Percentiles rank a stretch among this genome's conserved stretches.
These are phyloP conservation scores for Adoxophyes honmai DNA, from an alignment of 1,140 invertebrate species.

Conservation along the genomic window DNA sequence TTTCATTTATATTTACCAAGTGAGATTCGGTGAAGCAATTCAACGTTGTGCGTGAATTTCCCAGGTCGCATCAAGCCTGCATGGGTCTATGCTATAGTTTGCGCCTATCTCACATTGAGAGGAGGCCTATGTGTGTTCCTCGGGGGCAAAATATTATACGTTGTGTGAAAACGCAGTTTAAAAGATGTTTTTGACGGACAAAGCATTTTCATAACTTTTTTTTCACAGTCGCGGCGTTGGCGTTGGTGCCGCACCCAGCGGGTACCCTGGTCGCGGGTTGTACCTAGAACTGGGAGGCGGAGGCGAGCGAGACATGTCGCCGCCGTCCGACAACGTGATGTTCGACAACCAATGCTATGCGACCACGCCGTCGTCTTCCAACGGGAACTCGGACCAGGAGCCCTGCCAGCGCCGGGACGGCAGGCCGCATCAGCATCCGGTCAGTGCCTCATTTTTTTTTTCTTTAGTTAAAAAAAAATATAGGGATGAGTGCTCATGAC, in stretches of 20 bases:
- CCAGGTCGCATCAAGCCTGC: too few relatives aligned
- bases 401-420: conserved; percentile 79
- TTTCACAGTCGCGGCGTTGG: conserved; percentile 54
- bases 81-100: too few relatives aligned
- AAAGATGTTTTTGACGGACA: conserved; percentile 17
- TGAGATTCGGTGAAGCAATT: too few relatives aligned
- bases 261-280: conserved; percentile 81
- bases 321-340: conserved; percentile 93
- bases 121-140: too few relatives aligned
- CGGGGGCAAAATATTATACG: too few relatives aligned
- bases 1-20: too few relatives aligned
- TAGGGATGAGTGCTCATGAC: too few relatives aligned
- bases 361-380: conserved; percentile 93
- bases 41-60: too few relatives aligned
- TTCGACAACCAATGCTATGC: conserved; percentile 97
- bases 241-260: conserved; percentile 65
- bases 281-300: conserved; percentile 87
- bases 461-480: too few relatives aligned
- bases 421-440: conserved; percentile 77
- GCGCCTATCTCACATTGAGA: too few relatives aligned
- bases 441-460: conserved; percentile 28
- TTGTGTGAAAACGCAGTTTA: too few relatives aligned
- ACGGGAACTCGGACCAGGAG: conserved; percentile 92
- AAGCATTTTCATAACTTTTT: too few relatives aligned
- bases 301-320: conserved; percentile 87